Base-by-base conservation (phyloP, 2,797 vertebrate species). In the Brotogeris chrysoptera region DNA sequence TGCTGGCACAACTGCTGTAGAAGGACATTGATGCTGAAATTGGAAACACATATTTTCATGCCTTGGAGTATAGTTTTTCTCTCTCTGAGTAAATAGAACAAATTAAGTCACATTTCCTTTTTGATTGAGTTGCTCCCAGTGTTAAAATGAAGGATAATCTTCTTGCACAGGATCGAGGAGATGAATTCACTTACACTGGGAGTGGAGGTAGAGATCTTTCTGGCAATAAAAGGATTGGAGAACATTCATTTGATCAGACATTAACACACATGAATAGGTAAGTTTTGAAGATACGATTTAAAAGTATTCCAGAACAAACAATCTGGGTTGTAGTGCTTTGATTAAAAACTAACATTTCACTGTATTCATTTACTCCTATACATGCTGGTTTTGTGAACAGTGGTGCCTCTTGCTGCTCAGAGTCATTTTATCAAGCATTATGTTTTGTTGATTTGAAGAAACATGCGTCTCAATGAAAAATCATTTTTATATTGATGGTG, bases 231-330 rank as follows among this genome's bases (percentile, higher is more conserved):
- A 98, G 99, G 66, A 99, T 99, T 46, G 99, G 99, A 83, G 99
- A 99, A 93, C 99, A 99, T 88, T 99, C 99, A 13, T 99, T 99
- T 96, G 99, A 99, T 98, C 99, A 99, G 97, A 99, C 99, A 9
- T 98, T 99, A 95, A 99, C 99, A 94, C 99, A 99, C 97, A 99
- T 99, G 99, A 99, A 99, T 98, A 99, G 99, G 99, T 99, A 97
- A 95, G 95, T 92, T 96, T 90, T 87, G 44, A 79, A 76, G 28
- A 79, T 39, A 60, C 82, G 86, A 30, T 79, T 27, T 19, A 24
- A 39, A 78, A 38, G 13, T 82, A 44, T 66, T 88, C 25, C 32
- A 55, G 72, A 66, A 6, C 5, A n/a, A 77, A 44, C 38, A 21
- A 61, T 13, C 7, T 69, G 24, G 2, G 8, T 64, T 66, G 17